Percentiles rank a stretch among this genome's conserved stretches.
Evolutionary conservation across 1,140 invertebrate genomes (phyloP).

Genomic region (Drosophila auraria): DNA sequence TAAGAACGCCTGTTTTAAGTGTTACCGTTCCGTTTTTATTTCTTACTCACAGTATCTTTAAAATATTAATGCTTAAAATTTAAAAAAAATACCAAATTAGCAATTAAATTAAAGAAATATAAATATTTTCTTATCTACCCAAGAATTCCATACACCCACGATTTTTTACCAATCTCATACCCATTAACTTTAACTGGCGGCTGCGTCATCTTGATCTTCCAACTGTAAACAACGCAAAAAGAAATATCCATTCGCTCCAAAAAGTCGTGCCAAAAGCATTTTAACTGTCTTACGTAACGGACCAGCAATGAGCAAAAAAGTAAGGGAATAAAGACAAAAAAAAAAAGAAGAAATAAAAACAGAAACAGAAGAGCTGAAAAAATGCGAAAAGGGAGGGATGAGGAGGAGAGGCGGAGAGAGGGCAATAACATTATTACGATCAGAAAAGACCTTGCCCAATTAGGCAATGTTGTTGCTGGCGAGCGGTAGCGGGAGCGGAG

Average conservation of each 20-base stretch:
- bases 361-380: conserved; percentile 24
- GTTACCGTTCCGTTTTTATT: too few relatives aligned
- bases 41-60: too few relatives aligned
- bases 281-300: conserved; percentile 57
- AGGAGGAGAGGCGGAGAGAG: conserved; percentile 8
- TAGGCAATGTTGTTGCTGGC: conserved; percentile 31
- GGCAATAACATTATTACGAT: conserved; percentile 65
- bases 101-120: too few relatives aligned
- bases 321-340: background rate
- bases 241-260: conserved; percentile 21
- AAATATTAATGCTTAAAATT: too few relatives aligned
- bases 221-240: conserved; percentile 30
- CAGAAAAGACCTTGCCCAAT: conserved; percentile 65
- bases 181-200: conserved; percentile 1
- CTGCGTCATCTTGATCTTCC: conserved; percentile 1
- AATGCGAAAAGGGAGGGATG: conserved; percentile 26
- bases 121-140: background rate
- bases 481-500: background rate
- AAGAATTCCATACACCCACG: conserved; percentile 8
- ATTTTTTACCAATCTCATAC: background rate
- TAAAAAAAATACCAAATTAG: too few relatives aligned
- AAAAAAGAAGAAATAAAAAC: conserved; percentile 21
- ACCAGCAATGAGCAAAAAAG: conserved; percentile 29
- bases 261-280: conserved; percentile 44
- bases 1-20: background rate